These are phyloP conservation scores for Endomychus coccineus DNA, from an alignment of 2,888 invertebrate genomes.

Conservation along the genomic window DNA sequence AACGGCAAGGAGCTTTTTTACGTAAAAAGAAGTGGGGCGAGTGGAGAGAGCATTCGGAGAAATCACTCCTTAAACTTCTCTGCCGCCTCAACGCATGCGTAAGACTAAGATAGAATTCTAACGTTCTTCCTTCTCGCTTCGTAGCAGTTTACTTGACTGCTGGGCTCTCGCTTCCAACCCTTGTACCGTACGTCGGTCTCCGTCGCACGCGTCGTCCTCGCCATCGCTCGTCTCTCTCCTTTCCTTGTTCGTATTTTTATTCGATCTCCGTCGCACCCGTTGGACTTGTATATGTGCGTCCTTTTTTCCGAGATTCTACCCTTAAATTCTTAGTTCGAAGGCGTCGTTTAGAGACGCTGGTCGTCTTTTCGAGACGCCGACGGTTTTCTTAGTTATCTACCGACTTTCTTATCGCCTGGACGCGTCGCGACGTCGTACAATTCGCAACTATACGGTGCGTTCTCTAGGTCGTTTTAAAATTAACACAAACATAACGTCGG, in stretches of 20 bases:
- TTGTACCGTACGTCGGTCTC: constrained; percentile 19
- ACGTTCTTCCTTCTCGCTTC: constrained; percentile 37
- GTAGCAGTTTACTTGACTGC: constrained; percentile 37
- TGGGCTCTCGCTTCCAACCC: too few relatives aligned
- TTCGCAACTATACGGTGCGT: too few relatives aligned
- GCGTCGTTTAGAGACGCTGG: constrained; percentile 44
- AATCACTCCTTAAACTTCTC: constrained; percentile 40
- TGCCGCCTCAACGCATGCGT: constrained; percentile 13
- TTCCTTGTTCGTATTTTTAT: constrained; percentile 37
- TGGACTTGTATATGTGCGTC: constrained; percentile 35
- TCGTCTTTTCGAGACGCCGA: constrained; percentile 44
- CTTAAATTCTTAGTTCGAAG: constrained; percentile 44
- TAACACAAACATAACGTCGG: too few relatives aligned
- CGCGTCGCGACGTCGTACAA: constrained; percentile 41
- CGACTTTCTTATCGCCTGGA: constrained; percentile 44
- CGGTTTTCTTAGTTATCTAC: constrained; percentile 45
- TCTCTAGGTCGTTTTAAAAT: too few relatives aligned
- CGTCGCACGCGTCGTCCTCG: constrained; percentile 38
- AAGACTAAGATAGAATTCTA: constrained; percentile 41
- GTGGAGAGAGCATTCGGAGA: too few relatives aligned
- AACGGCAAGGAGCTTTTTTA: constrained; percentile 40
- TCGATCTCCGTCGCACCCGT: constrained; percentile 32
- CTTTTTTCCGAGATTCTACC: constrained; percentile 32
- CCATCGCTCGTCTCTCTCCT: constrained; percentile 33
- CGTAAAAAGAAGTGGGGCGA: constrained; percentile 34